Evolutionary conservation across 2,797 vertebrate genomes (phyloP).

Genomic region (Chelmon rostratus): DNA sequence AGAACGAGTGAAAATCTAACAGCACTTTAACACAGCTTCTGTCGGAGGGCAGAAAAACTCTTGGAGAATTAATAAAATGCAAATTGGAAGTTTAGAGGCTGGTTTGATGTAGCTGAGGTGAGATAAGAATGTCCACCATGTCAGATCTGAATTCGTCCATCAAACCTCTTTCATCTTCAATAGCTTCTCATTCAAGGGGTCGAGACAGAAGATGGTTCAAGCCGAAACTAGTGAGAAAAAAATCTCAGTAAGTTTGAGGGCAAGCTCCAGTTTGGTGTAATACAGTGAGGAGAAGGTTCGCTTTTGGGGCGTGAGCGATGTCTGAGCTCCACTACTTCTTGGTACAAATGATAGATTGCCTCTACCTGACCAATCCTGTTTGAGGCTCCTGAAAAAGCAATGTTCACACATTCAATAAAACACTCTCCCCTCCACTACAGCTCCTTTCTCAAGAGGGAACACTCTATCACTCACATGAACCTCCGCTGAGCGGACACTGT

Average conservation of each 20-base stretch:
- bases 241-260: background rate
- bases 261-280: constrained; percentile 35
- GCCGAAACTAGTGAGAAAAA: constrained; percentile 10
- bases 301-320: constrained; percentile 36
- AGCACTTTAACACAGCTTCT: background rate
- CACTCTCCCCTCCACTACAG: constrained; percentile 35
- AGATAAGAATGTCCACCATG: background rate
- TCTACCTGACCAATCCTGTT: constrained; percentile 47
- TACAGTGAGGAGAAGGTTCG: constrained; percentile 33
- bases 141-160: background rate
- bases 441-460: constrained; percentile 50
- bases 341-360: constrained; percentile 62
- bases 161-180: background rate
- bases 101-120: background rate
- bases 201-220: background rate
- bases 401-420: constrained; percentile 66
- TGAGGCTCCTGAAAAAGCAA: constrained; percentile 55
- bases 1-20: background rate
- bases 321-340: constrained; percentile 45
- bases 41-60: background rate
- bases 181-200: background rate
- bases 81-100: background rate
- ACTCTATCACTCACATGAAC: constrained; percentile 42
- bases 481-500: constrained; percentile 24
- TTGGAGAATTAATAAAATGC: background rate